Base-by-base conservation (phyloP, 2,113 vertebrate genomes). In the Colius striatus region DNA sequence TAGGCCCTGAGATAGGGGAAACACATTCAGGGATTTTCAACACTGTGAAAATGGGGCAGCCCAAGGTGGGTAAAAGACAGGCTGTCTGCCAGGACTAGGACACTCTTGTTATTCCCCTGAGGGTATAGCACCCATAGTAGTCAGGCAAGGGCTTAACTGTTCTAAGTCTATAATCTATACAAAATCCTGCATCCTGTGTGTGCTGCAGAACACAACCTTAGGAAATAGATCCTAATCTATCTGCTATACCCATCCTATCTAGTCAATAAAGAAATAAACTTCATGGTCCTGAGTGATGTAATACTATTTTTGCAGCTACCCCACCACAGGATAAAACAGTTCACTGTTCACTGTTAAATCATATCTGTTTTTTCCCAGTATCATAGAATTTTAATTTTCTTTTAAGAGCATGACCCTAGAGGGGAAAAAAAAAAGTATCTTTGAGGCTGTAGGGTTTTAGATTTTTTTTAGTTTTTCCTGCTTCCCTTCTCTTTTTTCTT, bases 51-150 rank as follows among this genome's bases (percentile, higher is more conserved):
- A 79, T 47, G 4, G 5, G 15, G 9, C 6, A 62, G 5, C 7
- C 29, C 29, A 34, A 48, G 17, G 14, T 30, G 12, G 5, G 5
- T 22, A 65, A 51, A 34, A 65, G 38, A 2, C 26, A 70, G 26
- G 13, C 21, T 55, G 10, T 11, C n/a, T 67, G 14, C 48, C 41
- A 62, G n/a, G 54, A 43, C 30, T 36, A 71, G 21, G 18, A 41
- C 19, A 48, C 0, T 1, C 19, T 22, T 21, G 4, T 16, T 65
- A 5, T 38, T 65, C 27, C 13, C 55, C 4, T 0, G 1, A 27
- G 22, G 8, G 6, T 30, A 34, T 16, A 36, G 18, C 45, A 22
- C 15, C 30, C 18, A 25, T 41, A 50, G 51, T 8, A 76, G 16
- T 11, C 10, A 21, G 13, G 4, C 13, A 73, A 32, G 8, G 4